Base-by-base conservation (phyloP, 2,113 vertebrate species). In the Chaetura pelagica region DNA sequence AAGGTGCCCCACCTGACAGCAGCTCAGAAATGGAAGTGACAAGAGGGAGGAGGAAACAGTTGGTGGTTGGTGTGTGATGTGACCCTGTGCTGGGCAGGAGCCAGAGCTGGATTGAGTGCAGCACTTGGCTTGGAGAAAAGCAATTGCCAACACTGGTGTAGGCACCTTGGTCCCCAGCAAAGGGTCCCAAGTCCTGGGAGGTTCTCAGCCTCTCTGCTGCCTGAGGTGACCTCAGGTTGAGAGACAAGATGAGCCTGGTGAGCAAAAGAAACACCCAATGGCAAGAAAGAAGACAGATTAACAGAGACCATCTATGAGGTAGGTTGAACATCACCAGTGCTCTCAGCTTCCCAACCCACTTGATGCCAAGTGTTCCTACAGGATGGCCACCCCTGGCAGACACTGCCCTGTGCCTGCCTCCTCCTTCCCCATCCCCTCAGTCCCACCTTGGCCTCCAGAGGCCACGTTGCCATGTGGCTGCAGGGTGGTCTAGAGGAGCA, bases 371-470 rank as follows among this genome's bases (percentile, higher is more conserved):
- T 3, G 6, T 34, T 69, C 42, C 51, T 23, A 6, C 0, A 1
- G 44, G 42, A 59, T 83, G 57, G 40, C 17, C 24, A 58, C 15
- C 35, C 40, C 23, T 21, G 7, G 51, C 49, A 58, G 57, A 38
- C 6, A 19, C 49, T 22, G 40, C 24, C n/a, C 30, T 35, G 21
- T 0, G 54, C 29, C 26, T 23, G 42, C 18, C 44, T 52, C 2
- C 0, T 51, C 35, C 44, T 17, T 85, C 35, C 4, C 26, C 21
- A 34, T 12, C 49, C 20, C 17, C 17, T n/a, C 64, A 4, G 0
- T 29, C 10, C 22, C 40, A 9, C 3, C 0, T 0, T 14, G 17
- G 16, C 7, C 24, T 73, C 38, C 59, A 40, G 32, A 73, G 7
- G 9, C n/a, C 55, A 38, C 76, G 29, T 54, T 69, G 68, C 24